phyloP scores from a whole-genome alignment of 92 coral and sea anemone species.

The Siderastrea siderea region DNA sequence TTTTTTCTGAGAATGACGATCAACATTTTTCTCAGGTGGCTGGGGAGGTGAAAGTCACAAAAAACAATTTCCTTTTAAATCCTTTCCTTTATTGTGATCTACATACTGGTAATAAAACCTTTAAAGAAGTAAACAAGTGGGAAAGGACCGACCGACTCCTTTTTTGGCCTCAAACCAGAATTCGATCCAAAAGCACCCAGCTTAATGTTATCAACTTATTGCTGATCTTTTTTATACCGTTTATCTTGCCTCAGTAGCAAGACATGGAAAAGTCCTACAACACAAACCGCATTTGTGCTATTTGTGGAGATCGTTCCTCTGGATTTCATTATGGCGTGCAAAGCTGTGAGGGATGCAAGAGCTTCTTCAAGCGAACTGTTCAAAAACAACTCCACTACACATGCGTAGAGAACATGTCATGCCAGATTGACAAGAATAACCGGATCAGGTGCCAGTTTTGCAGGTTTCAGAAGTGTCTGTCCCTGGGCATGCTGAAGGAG shows the following conservation, averaged over 20 bases:
- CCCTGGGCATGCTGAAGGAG: slow-evolving; percentile 93
- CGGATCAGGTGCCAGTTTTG: slow-evolving; percentile 92
- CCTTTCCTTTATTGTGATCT: too few relatives aligned
- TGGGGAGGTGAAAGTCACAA: too few relatives aligned
- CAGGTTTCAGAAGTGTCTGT: slow-evolving; percentile 89
- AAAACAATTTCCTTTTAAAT: too few relatives aligned
- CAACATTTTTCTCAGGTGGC: too few relatives aligned
- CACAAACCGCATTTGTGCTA: slow-evolving; percentile 79
- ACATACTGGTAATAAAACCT: too few relatives aligned
- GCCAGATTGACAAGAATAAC: slow-evolving; percentile 94
- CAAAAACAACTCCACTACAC: slow-evolving; percentile 92
- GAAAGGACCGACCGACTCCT: too few relatives aligned
- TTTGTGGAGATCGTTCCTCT: slow-evolving; percentile 93
- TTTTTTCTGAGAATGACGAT: too few relatives aligned
- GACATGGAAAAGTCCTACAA: slow-evolving; percentile 42
- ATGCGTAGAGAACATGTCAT: slow-evolving; percentile 90
- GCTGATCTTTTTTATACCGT: background rate
- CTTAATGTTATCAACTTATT: too few relatives aligned
- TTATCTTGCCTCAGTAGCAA: background rate
- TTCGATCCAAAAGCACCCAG: too few relatives aligned
- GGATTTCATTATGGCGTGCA: slow-evolving; percentile 96
- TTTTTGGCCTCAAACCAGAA: too few relatives aligned
- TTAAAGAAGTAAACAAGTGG: too few relatives aligned
- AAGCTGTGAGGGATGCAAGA: slow-evolving; percentile 95
- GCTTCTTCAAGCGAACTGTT: slow-evolving; percentile 92